Evolutionary conservation across 64 coral and sea anemone genomes (phyloP), one percentile per base, ranked within the genome.

Genomic region (Stichodactyla helianthus): DNA sequence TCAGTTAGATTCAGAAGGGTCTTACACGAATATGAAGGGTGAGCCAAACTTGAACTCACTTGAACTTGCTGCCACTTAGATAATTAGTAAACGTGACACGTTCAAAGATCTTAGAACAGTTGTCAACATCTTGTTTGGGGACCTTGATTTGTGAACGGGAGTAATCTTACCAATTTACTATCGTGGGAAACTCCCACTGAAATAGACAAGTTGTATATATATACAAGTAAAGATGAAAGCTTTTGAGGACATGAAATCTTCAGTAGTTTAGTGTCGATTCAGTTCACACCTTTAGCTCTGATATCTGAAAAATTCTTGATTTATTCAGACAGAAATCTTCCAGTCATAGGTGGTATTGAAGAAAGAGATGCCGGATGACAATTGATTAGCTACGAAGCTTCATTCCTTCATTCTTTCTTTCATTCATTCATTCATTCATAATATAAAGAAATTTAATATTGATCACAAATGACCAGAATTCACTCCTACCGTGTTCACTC

Each of bases 201-300:
- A 80, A 31, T 31, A 31, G 28, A 31, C 28, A 31, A 31, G 28
- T 31, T 31, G 28, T 31, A 31, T 31, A 31, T 31, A 31, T 31
- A 57, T 7, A 10, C 4, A 58, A 58, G 1, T 58, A 58, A 58
- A 15, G 55, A 58, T 44, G 35, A 58, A 58, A 58, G 55, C 14
- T 11, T 58, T 58, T 58, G 55, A 58, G 77, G 35, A 50, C 77
- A 50, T 52, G 77, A 19, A 31, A 79, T 79, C 77, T 79, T 79
- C 16, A 79, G 25, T 16, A 79, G 25, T 79, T 79, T 79, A 50
- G 52, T 52, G 77, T 79, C 11, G 15, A 79, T 19, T 50, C 31
- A 79, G 77, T 79, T 28, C 28, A 79, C 52, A 79, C 77, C 25
- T 79, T 79, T 11, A 79, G 77, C 77, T 79, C 31, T 79, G 77